These are phyloP conservation scores for Andricus quercusramuli DNA, from an alignment of 2,888 invertebrate genomes.

Conservation along the genomic window DNA sequence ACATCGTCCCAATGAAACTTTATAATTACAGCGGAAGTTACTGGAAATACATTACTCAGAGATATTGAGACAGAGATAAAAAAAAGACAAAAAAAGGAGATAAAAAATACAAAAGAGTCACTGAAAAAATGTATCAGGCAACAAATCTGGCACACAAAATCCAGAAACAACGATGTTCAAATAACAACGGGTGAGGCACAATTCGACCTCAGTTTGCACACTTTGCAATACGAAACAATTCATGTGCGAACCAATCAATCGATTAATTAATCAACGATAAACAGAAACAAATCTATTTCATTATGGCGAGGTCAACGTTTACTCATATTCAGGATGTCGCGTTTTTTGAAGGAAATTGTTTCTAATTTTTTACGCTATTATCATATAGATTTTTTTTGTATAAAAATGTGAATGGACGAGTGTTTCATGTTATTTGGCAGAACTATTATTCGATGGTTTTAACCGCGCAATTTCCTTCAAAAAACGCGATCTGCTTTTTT, in stretches of 20 bases:
- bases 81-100: neutral
- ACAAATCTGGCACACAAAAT: constrained; percentile 37
- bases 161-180: constrained; percentile 46
- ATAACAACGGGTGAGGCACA: constrained; percentile 47
- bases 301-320: constrained; percentile 62
- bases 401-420: constrained; percentile 47
- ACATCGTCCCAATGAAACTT: constrained; percentile 49
- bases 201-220: constrained; percentile 21
- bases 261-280: constrained; percentile 60
- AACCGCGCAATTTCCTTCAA: constrained; percentile 9
- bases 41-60: neutral
- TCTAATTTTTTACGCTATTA: constrained; percentile 31
- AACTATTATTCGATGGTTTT: constrained; percentile 2
- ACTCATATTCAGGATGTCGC: constrained; percentile 55
- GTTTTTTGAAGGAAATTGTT: constrained; percentile 53
- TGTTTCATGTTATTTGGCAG: constrained; percentile 46
- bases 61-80: constrained; percentile 12
- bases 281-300: constrained; percentile 66
- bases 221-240: constrained; percentile 51
- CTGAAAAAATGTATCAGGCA: constrained; percentile 25
- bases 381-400: constrained; percentile 44
- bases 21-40: neutral
- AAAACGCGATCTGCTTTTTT: neutral
- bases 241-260: constrained; percentile 53
- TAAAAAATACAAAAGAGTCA: constrained; percentile 18